Evolutionary conservation across 2,797 vertebrate genomes (phyloP), one percentile per base, ranked within the genome.

Genomic region (Manis javanica): DNA sequence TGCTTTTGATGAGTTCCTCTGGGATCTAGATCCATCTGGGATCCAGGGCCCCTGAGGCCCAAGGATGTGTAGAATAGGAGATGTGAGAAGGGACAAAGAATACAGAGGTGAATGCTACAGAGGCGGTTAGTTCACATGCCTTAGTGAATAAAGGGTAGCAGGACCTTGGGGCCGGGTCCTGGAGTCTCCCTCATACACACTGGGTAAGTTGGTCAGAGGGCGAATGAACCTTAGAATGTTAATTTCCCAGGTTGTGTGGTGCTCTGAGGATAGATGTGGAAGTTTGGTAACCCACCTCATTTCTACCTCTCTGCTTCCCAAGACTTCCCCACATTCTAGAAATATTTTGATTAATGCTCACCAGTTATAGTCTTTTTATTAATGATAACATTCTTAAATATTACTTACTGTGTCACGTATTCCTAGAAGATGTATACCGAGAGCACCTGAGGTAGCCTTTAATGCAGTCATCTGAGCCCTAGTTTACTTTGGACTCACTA

Each of bases 1-100:
- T 92, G 19, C 91, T 29, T 84, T 94, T 96, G 96, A 97, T 93
- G 79, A 96, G 14, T 71, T 95, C 74, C 71, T 95, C 2, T 31
- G 77, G 95, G 91, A 97, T 51, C 46, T 74, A 19, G 74, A 61
- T 26, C 91, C 93, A 46, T 89, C 31, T 24, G 94, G 79, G 97
- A 91, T 81, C 8, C 64, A 85, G 39, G 21, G 59, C 5, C 74
- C 21, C 34, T 24, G 42, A 66, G 82, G 68, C 11, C 14, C 42
- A 94, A 14, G 24, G 26, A 71, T 72, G 5, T 59, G 5, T 68
- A 91, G 92, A 66, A 66, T 14, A 14, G 68, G 51, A 69, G 46
- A 51, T 63, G 18, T 74, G 37, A 96, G 16, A 86, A 89, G 68
- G 23, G 23, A 15, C 39, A 21, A 18, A 69, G 3, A 1, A 74